Evolutionary conservation across 2,797 vertebrate species (phyloP).

Genomic region (Chiropotes sagulatus): DNA sequence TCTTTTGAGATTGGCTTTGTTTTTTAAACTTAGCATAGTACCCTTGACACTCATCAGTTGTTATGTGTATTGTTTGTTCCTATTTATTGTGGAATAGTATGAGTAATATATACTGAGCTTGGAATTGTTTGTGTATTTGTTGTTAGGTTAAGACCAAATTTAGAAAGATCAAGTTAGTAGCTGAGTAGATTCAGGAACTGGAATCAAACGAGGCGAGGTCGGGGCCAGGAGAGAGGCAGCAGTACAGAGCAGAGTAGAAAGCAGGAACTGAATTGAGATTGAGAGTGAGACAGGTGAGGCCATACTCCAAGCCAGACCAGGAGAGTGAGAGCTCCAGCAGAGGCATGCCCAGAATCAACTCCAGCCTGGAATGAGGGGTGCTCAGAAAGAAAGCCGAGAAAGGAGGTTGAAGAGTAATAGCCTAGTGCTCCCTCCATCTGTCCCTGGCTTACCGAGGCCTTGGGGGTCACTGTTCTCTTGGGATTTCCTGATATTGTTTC

Average conservation of each 20-base stretch:
- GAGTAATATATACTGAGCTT: not conserved
- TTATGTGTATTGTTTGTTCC: not conserved
- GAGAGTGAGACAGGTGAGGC: not conserved
- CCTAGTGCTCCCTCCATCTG: not conserved
- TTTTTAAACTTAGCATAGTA: not conserved
- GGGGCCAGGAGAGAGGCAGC: fast-evolving
- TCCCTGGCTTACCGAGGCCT: not conserved
- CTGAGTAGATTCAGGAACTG: not conserved
- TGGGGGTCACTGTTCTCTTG: not conserved
- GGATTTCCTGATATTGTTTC: not conserved
- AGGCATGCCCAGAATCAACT: not conserved
- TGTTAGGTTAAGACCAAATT: conserved; percentile 9
- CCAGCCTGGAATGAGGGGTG: not conserved
- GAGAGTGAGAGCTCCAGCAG: not conserved
- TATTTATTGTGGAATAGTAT: not conserved
- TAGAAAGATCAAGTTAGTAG: not conserved
- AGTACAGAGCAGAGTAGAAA: not conserved
- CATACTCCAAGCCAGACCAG: not conserved
- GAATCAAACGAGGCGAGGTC: not conserved
- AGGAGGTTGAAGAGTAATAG: not conserved
- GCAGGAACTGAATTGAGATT: not conserved
- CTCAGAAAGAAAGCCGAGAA: not conserved
- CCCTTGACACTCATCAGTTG: not conserved
- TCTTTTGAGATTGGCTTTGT: not conserved
- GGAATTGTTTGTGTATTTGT: not conserved